A percentile compares a stretch with the other conserved stretches of the same genome.
Conservation (phyloP, 2,888 invertebrate species). For the Volucella zonaria region DNA sequence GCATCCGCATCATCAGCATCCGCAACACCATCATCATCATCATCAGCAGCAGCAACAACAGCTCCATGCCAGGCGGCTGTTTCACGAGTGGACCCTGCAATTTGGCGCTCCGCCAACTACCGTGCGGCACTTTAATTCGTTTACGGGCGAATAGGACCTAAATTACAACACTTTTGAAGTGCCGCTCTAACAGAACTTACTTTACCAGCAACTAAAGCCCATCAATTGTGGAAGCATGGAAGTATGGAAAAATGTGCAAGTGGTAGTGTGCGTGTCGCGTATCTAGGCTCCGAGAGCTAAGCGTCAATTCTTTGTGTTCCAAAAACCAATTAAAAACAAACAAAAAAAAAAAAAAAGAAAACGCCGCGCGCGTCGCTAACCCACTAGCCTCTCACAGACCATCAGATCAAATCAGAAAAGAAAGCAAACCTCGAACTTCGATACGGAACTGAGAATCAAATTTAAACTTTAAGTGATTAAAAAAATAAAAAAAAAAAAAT, state of each 20-base stretch:
- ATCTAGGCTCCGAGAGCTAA: conserved; percentile 67
- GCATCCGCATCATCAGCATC: conserved; percentile 81
- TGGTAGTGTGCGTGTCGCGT: conserved; percentile 66
- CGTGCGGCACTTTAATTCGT: conserved; percentile 82
- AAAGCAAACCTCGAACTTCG: conserved; percentile 68
- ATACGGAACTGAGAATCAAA: conserved; percentile 73
- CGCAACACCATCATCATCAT: conserved; percentile 82
- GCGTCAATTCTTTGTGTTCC: conserved; percentile 37
- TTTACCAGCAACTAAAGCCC: conserved; percentile 11
- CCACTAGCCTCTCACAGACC: conserved; percentile 37
- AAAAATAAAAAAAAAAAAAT: conserved; percentile 10
- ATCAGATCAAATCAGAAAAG: conserved; percentile 18
- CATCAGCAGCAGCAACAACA: conserved; percentile 83
- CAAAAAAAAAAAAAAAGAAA: conserved; percentile 34
- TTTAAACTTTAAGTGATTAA: conserved; percentile 70
- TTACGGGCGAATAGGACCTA: conserved; percentile 81
- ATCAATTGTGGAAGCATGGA: background rate
- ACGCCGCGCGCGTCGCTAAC: conserved; percentile 62
- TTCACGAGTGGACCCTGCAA: conserved; percentile 83
- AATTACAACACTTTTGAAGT: conserved; percentile 19
- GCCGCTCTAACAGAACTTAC: conserved; percentile 49
- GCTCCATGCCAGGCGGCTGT: conserved; percentile 81
- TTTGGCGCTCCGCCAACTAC: conserved; percentile 82
- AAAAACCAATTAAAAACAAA: background rate
- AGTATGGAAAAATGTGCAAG: conserved; percentile 11